phyloP scores from a whole-genome alignment of 1,140 invertebrate genomes.

The Sinella curviseta region DNA sequence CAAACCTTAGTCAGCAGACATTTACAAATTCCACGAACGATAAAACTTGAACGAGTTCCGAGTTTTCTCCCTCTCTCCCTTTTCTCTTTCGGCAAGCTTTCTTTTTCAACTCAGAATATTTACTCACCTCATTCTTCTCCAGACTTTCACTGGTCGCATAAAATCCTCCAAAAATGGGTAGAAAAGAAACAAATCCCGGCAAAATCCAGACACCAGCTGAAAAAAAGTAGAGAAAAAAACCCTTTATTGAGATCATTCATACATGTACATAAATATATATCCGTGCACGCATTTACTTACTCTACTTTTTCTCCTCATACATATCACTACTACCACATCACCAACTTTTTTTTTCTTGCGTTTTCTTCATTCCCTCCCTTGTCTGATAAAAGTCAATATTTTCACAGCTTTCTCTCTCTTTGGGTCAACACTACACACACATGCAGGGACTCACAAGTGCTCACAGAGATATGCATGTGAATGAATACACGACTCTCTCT shows the following conservation, averaged over 20 bases:
- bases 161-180: slow-evolving; percentile 90
- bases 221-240: slow-evolving; percentile 24
- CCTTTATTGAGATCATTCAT: background rate
- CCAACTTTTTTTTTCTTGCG: background rate
- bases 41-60: no score
- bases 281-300: background rate
- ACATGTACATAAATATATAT: background rate
- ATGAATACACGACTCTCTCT: background rate
- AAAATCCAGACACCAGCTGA: slow-evolving; percentile 81
- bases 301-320: background rate
- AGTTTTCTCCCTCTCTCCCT: no score
- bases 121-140: slow-evolving; percentile 14
- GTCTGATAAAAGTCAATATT: slow-evolving; percentile 19
- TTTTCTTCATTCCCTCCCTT: background rate
- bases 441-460: background rate
- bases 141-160: slow-evolving; percentile 80
- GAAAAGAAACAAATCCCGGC: slow-evolving; percentile 89
- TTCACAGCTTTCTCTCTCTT: background rate
- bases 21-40: no score
- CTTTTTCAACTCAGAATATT: background rate
- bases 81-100: background rate
- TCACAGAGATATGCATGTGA: background rate
- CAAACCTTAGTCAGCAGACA: no score
- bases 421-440: background rate
- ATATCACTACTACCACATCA: background rate